Evolutionary conservation across 2,113 vertebrate genomes (phyloP), one percentile per base, ranked within the genome.

Genomic region (Chamaetylas fuelleborni): DNA sequence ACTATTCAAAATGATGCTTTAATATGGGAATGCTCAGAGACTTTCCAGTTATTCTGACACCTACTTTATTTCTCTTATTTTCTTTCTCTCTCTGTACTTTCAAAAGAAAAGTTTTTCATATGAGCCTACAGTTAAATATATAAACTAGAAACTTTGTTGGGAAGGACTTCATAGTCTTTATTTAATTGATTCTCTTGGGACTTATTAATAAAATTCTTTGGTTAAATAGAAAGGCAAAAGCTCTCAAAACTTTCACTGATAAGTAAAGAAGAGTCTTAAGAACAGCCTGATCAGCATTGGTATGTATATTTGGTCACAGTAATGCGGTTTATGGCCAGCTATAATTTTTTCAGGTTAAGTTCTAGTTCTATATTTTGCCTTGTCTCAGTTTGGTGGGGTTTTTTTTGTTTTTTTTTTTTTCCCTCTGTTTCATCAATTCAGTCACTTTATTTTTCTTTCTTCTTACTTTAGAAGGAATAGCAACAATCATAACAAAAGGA

Each of bases 361-460:
- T 28, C 50, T 51, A 16, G 9, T 51, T 51, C 50, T 51, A 16
- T 26, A 51, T 28, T 51, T 51, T 17, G 26, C 26, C 50, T 51
- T 58, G 48, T 33, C 34, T 33, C 9, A 26, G 1, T 87, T 72
- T 6, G 3, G 16, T 36, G 8, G n/a, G n/a, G n/a, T n/a, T n/a
- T n/a, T n/a, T n/a, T n/a, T n/a, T n/a, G n/a, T n/a, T 5, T 42
- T 58, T 58, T 0, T 7, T 18, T 60, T 77, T 67, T 33, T 10
- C 4, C 6, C 12, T 47, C 10, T 58, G 15, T 85, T 81, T 72
- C 8, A 60, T 10, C 4, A 65, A n/a, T n/a, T 76, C 3, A 36
- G 2, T 33, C 6, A 4, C 5, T 5, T 34, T 14, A 45, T 2
- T 54, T 29, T 29, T 6, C 4, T 29, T 14, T 31, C 5, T 8